These are phyloP conservation scores for Diachrysia chrysitis DNA, from an alignment of 2,888 invertebrate genomes.

Conservation along the genomic window DNA sequence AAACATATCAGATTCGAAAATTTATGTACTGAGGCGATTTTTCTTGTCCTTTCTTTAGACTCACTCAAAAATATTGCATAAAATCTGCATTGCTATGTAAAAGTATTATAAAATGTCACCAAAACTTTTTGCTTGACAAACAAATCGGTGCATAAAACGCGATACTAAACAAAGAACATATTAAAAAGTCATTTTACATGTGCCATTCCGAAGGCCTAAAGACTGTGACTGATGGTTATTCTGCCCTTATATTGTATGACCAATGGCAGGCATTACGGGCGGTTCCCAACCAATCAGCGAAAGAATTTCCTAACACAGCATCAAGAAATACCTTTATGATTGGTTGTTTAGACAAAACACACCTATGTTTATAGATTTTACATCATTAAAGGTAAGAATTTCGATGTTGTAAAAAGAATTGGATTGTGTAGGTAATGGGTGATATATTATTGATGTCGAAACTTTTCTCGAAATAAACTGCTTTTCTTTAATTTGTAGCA, in stretches of 20 bases:
- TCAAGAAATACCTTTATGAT: neutral
- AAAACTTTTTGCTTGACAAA: too few relatives aligned
- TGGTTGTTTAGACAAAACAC: slow-evolving; percentile 19
- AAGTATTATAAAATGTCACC: too few relatives aligned
- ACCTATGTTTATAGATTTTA: slow-evolving; percentile 44
- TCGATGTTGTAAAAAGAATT: neutral
- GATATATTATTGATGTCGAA: too few relatives aligned
- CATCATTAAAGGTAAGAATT: neutral
- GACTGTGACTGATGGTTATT: slow-evolving; percentile 27
- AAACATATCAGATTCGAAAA: too few relatives aligned
- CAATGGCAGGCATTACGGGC: slow-evolving; percentile 14
- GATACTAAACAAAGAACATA: neutral
- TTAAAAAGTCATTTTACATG: slow-evolving; percentile 18
- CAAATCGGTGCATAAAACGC: neutral
- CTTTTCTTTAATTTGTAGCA: too few relatives aligned
- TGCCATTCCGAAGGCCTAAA: slow-evolving; percentile 3
- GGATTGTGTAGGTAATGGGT: neutral
- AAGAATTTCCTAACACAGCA: slow-evolving; percentile 31
- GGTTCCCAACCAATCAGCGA: slow-evolving; percentile 39
- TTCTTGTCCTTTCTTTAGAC: too few relatives aligned
- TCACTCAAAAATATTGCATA: too few relatives aligned
- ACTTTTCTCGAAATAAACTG: too few relatives aligned
- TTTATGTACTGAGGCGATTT: too few relatives aligned
- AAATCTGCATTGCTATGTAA: too few relatives aligned
- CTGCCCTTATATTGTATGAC: slow-evolving; percentile 28